These are phyloP conservation scores for Agraylea sexmaculata DNA, from an alignment of 1,140 invertebrate species.

Conservation along the genomic window DNA sequence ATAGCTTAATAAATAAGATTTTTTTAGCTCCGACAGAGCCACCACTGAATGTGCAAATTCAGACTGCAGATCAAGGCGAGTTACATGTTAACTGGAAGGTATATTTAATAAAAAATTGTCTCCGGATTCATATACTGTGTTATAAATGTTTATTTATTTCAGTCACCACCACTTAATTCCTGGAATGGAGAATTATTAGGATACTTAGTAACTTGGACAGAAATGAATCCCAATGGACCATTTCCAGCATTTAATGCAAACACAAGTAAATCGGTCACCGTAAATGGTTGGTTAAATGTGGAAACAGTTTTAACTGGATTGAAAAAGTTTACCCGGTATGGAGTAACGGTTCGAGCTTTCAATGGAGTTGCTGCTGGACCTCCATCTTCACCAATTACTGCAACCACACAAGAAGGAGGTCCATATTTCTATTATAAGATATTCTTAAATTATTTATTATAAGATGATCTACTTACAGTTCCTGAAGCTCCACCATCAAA, in stretches of 20 bases:
- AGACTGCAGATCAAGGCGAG: constrained; percentile 64
- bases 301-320: constrained; percentile 51
- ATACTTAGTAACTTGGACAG: constrained; percentile 59
- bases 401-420: constrained; percentile 79
- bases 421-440: constrained; percentile 4
- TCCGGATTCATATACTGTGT: constrained; percentile 3
- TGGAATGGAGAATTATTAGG: constrained; percentile 76
- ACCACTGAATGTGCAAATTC: constrained; percentile 66
- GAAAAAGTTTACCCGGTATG: constrained; percentile 68
- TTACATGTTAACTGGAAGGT: constrained; percentile 71
- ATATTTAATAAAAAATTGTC: constrained; percentile 9
- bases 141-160: constrained; percentile 2
- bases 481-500: constrained; percentile 64
- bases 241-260: constrained; percentile 23
- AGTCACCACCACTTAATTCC: constrained; percentile 57
- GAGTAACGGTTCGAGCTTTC: constrained; percentile 68
- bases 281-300: constrained; percentile 54
- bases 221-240: constrained; percentile 19
- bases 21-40: constrained; percentile 62
- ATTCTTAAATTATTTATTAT: constrained; percentile 14
- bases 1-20: too few relatives aligned
- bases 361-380: constrained; percentile 79
- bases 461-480: constrained; percentile 33
- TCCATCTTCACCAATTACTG: constrained; percentile 55
- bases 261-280: constrained; percentile 33